A percentile compares a stretch with the other conserved stretches of the same genome.
Conservation (phyloP, 2,113 vertebrate species). For the Mormyrus lacerda region DNA sequence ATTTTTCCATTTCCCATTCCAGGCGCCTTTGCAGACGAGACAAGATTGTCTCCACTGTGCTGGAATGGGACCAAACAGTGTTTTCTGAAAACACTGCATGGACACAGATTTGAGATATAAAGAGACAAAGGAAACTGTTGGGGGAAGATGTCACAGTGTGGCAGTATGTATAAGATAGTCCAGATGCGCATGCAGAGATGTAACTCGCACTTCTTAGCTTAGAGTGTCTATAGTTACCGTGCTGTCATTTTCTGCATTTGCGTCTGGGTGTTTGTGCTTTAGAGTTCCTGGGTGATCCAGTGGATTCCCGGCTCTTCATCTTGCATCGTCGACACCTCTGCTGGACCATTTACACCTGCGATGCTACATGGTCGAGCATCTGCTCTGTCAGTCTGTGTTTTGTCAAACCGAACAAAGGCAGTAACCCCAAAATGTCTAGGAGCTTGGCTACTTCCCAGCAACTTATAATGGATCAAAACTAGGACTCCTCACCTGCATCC, state of each 20-base stretch:
- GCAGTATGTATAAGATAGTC: neutral
- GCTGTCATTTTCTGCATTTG: neutral
- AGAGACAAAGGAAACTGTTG: neutral
- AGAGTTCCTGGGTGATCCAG: neutral
- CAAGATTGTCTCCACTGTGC: neutral
- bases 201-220: neutral
- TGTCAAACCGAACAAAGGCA: neutral
- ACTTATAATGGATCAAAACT: neutral
- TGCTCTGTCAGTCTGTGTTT: neutral
- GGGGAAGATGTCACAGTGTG: neutral
- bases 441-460: neutral
- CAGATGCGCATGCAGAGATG: neutral
- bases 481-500: neutral
- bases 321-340: neutral
- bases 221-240: neutral
- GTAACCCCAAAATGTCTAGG: neutral
- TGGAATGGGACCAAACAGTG: neutral
- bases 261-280: neutral
- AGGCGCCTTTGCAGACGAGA: neutral
- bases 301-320: neutral
- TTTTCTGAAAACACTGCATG: neutral
- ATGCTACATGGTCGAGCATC: neutral
- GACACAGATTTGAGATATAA: neutral
- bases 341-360: neutral
- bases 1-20: neutral